These are phyloP conservation scores for Tachyglossus aculeatus DNA, from an alignment of 2,797 vertebrate species.

Conservation along the genomic window DNA sequence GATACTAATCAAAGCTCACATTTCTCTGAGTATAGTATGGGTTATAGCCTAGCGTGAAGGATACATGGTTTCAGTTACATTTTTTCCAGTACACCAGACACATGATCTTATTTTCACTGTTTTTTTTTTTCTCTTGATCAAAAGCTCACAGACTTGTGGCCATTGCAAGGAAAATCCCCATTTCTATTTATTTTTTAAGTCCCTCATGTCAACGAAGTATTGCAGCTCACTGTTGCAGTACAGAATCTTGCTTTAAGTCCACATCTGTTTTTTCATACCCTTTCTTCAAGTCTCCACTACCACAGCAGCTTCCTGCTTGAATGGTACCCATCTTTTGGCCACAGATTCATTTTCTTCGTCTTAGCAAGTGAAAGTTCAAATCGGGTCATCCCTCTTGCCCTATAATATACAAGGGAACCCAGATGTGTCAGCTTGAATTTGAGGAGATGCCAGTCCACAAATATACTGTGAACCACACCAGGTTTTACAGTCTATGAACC, in stretches of 20 bases:
- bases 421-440: slow-evolving; percentile 48
- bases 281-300: slow-evolving; percentile 36
- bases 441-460: slow-evolving; percentile 15
- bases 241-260: slow-evolving; percentile 29
- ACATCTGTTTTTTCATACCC: slow-evolving; percentile 44
- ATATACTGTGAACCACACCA: slow-evolving; percentile 16
- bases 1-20: neutral
- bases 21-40: neutral
- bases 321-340: slow-evolving; percentile 39
- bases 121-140: slow-evolving; percentile 23
- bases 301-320: slow-evolving; percentile 46
- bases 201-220: neutral
- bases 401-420: slow-evolving; percentile 38
- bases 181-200: slow-evolving; percentile 26
- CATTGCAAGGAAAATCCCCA: neutral
- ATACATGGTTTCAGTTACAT: slow-evolving; percentile 12
- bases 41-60: neutral
- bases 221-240: slow-evolving; percentile 1
- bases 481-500: slow-evolving; percentile 39
- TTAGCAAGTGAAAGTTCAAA: slow-evolving; percentile 43
- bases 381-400: slow-evolving; percentile 16
- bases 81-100: slow-evolving; percentile 22
- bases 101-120: neutral
- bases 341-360: slow-evolving; percentile 63
- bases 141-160: neutral